Conservation (phyloP, 2,888 invertebrate species). For the Dryococelus australis region DNA sequence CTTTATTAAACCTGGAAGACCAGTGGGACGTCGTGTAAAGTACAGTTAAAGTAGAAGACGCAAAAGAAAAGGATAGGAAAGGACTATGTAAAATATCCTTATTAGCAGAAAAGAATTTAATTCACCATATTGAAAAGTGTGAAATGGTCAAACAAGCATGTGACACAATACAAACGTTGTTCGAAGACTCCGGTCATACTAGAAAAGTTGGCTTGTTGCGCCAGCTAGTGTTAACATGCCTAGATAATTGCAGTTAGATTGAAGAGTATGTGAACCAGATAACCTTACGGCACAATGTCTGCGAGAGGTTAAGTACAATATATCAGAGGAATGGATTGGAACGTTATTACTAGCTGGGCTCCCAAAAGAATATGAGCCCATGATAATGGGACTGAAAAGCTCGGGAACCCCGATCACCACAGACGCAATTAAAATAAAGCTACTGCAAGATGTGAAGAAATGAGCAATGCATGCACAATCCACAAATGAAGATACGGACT, state of each 20-base stretch:
- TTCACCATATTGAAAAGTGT: too few relatives aligned
- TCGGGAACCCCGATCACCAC: not conserved
- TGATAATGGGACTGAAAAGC: not conserved
- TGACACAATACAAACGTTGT: not conserved
- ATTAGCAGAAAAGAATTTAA: not conserved
- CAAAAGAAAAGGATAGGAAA: slow-evolving; percentile 1
- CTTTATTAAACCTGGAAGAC: not conserved
- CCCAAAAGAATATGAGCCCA: not conserved
- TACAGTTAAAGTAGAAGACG: not conserved
- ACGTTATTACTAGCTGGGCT: not conserved
- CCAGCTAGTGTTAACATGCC: too few relatives aligned
- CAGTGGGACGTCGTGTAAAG: not conserved
- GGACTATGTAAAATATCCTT: too few relatives aligned
- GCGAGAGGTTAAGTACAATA: not conserved
- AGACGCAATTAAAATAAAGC: not conserved
- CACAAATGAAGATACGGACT: not conserved
- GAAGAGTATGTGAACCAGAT: not conserved
- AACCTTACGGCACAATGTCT: not conserved
- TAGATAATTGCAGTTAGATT: too few relatives aligned
- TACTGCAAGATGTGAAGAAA: not conserved
- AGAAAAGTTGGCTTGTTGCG: slow-evolving; percentile 7
- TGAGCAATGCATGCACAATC: not conserved
- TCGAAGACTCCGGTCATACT: not conserved
- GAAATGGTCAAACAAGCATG: not conserved
- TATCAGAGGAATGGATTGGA: slow-evolving; percentile 13